These are phyloP conservation scores for Siniperca knerii DNA, from an alignment of 2,113 vertebrate species.

Conservation along the genomic window DNA sequence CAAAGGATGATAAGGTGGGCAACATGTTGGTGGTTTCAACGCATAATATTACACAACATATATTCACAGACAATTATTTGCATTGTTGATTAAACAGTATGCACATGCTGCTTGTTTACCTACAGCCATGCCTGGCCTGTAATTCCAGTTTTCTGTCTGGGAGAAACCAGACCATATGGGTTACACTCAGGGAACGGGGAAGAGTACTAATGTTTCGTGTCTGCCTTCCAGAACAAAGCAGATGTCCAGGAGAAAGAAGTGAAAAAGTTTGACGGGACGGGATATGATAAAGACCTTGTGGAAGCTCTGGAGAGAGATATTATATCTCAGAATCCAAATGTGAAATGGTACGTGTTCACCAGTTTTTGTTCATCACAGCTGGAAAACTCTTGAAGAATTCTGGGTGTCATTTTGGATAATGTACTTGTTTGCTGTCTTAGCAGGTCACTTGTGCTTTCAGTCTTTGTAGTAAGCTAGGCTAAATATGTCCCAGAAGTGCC, in stretches of 20 bases:
- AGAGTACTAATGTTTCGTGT: slow-evolving; percentile 7
- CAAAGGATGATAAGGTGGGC: slow-evolving; percentile 93
- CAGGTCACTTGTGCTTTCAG: neutral
- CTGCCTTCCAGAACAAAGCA: slow-evolving; percentile 87
- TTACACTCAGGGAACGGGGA: neutral
- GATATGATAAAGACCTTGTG: slow-evolving; percentile 96
- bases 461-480: neutral
- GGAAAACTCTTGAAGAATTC: neutral
- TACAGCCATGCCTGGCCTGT: slow-evolving; percentile 23
- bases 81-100: slow-evolving; percentile 42
- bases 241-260: slow-evolving; percentile 91
- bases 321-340: slow-evolving; percentile 96
- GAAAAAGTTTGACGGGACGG: slow-evolving; percentile 93
- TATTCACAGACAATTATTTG: slow-evolving; percentile 33
- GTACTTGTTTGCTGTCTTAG: neutral
- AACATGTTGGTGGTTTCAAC: neutral
- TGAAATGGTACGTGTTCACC: slow-evolving; percentile 89
- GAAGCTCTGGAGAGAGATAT: slow-evolving; percentile 98
- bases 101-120: slow-evolving; percentile 29
- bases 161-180: neutral
- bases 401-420: neutral
- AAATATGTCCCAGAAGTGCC: neutral
- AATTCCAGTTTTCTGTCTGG: slow-evolving; percentile 38
- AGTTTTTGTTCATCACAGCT: neutral
- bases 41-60: neutral